Evolutionary conservation across 2,797 vertebrate genomes (phyloP).

Genomic region (Cottoperca gobio): DNA sequence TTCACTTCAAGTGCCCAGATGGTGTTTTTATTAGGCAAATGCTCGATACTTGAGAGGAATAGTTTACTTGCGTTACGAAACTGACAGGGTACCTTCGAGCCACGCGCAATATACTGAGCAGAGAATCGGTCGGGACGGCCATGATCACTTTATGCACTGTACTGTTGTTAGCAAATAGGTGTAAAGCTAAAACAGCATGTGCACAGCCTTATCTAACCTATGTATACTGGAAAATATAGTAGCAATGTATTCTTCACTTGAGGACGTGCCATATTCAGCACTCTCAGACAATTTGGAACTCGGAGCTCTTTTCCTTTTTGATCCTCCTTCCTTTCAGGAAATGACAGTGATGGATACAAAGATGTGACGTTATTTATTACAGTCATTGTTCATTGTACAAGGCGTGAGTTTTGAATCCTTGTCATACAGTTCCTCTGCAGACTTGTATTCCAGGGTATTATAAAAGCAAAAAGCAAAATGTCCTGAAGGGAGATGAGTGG

Average conservation of each 20-base stretch:
- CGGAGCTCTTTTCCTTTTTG: neutral
- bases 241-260: neutral
- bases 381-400: slow-evolving; percentile 50
- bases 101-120: slow-evolving; percentile 51
- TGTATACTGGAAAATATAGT: neutral
- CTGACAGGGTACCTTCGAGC: slow-evolving; percentile 62
- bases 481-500: slow-evolving; percentile 55
- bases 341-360: slow-evolving; percentile 39
- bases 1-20: slow-evolving; percentile 81
- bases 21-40: slow-evolving; percentile 82
- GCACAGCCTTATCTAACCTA: neutral
- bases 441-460: slow-evolving; percentile 53
- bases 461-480: slow-evolving; percentile 54
- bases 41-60: slow-evolving; percentile 78
- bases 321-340: slow-evolving; percentile 48
- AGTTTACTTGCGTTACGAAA: slow-evolving; percentile 72
- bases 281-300: slow-evolving; percentile 17
- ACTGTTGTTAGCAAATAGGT: slow-evolving; percentile 12
- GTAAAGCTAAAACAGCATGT: slow-evolving; percentile 9
- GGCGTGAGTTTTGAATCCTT: slow-evolving; percentile 44
- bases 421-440: slow-evolving; percentile 43
- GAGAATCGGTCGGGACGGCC: slow-evolving; percentile 39
- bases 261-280: slow-evolving; percentile 24
- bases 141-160: neutral
- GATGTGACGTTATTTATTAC: slow-evolving; percentile 41